Evolutionary conservation across 2,888 invertebrate species (phyloP), one percentile per base, ranked within the genome.

Genomic region (Eupelmus urozonus): DNA sequence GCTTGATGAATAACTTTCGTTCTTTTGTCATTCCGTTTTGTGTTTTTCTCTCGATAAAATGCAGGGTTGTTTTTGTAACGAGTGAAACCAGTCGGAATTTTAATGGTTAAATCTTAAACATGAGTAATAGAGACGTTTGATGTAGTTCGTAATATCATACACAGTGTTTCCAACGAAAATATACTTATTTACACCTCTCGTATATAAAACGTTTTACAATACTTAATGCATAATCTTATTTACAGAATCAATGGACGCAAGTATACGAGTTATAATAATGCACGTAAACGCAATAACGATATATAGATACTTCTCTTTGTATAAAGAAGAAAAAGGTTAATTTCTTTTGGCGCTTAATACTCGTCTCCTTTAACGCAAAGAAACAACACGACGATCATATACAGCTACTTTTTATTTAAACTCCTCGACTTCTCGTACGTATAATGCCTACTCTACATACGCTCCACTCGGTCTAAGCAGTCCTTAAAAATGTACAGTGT

Each of bases 401-500:
- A n/a, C n/a, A n/a, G n/a, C 34, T 34, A 5, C 9, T 34, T 34
- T 34, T 45, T 51, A 42, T 49, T 16, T 51, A 42, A 40, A n/a
- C n/a, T 60, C 25, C 9, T n/a, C 7, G 13, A 27, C 45, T 20
- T 65, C 2, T 16, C 2, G 23, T 34, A 34, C 9, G 34, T 9
- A 34, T 53, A 53, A 53, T 23, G 18, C 23, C 18, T 53, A 20
- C 9, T 34, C 3, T 34, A 34, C 34, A 42, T 69, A 45, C n/a
- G 63, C 63, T 7, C 49, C 18, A 5, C 42, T 55, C 29, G 53
- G 55, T 27, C 42, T 57, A n/a, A 23, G 66, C 67, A 55, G 67
- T 67, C 53, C 34, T 53, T 67, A 51, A 65, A 63, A 20, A 5
- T 67, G 34, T 67, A 55, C 29, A 55, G 20, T n/a, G 27, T 27